These are phyloP conservation scores for Corvus hawaiiensis DNA, from an alignment of 2,113 vertebrate species.

Conservation along the genomic window DNA sequence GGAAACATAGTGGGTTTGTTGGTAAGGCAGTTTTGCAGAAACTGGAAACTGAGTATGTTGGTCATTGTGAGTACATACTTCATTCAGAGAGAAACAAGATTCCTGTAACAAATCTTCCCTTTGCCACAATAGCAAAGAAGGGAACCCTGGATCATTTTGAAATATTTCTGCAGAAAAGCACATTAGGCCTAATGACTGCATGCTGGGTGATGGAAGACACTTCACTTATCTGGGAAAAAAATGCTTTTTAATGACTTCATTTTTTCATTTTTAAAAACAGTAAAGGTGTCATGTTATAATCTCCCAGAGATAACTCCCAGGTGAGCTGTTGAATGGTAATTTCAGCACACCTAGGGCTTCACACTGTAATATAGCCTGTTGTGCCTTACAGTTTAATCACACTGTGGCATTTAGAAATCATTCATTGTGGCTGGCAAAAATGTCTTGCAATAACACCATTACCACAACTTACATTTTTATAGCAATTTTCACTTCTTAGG, in stretches of 20 bases:
- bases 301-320: conserved; percentile 36
- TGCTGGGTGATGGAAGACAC: conserved; percentile 39
- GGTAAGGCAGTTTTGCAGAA: neutral
- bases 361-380: conserved; percentile 43
- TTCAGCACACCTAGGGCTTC: conserved; percentile 48
- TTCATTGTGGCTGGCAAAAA: conserved; percentile 43
- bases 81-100: conserved; percentile 5
- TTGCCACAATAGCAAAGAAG: neutral
- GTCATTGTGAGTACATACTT: conserved; percentile 10
- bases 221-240: conserved; percentile 64
- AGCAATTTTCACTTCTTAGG: conserved; percentile 53
- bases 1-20: neutral
- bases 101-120: conserved; percentile 53
- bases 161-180: conserved; percentile 60
- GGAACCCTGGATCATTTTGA: conserved; percentile 49
- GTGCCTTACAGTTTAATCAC: conserved; percentile 63
- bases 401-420: conserved; percentile 56
- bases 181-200: conserved; percentile 61
- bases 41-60: neutral
- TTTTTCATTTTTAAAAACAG: conserved; percentile 54
- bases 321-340: conserved; percentile 58
- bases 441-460: conserved; percentile 40
- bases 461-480: conserved; percentile 40
- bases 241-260: conserved; percentile 65
- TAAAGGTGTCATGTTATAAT: conserved; percentile 61